Percentiles rank a stretch among this genome's conserved stretches.
Evolutionary conservation across 2,113 vertebrate species (phyloP).

Genomic region (Aepyceros melampus): DNA sequence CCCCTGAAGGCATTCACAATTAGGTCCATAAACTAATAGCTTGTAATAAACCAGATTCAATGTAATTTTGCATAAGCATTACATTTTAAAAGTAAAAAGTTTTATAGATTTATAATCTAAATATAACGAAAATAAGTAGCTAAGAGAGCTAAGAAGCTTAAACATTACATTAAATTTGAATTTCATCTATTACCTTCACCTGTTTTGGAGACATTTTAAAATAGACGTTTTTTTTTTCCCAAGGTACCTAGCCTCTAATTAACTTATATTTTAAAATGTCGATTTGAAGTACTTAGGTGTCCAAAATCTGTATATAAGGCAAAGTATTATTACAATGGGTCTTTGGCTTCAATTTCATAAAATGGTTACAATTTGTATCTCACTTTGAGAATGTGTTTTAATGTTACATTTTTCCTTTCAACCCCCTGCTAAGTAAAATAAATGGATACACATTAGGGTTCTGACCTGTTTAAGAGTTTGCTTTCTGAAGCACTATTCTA

Average conservation of each 20-base stretch:
- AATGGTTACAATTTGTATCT: constrained; percentile 55
- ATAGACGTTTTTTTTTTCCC: constrained; percentile 49
- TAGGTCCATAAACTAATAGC: constrained; percentile 72
- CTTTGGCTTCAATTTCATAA: constrained; percentile 53
- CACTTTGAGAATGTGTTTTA: constrained; percentile 60
- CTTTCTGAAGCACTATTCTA: constrained; percentile 51
- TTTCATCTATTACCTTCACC: constrained; percentile 72
- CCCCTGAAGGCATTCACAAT: constrained; percentile 63
- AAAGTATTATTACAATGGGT: constrained; percentile 32
- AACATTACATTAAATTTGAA: constrained; percentile 72
- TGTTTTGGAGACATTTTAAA: constrained; percentile 70
- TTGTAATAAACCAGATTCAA: constrained; percentile 38
- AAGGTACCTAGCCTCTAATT: constrained; percentile 59
- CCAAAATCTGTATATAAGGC: neutral
- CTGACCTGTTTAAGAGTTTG: constrained; percentile 59
- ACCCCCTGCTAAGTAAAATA: constrained; percentile 61
- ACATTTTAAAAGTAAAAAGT: constrained; percentile 72
- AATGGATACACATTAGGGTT: constrained; percentile 64
- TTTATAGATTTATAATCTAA: constrained; percentile 65
- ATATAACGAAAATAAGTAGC: constrained; percentile 67
- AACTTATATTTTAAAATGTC: constrained; percentile 60
- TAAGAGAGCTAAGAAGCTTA: constrained; percentile 71
- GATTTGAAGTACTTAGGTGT: constrained; percentile 25
- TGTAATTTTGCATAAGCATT: constrained; percentile 65
- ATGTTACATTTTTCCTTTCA: constrained; percentile 48